phyloP scores from a whole-genome alignment of 2,797 vertebrate genomes.

The Hyperoplus immaculatus region DNA sequence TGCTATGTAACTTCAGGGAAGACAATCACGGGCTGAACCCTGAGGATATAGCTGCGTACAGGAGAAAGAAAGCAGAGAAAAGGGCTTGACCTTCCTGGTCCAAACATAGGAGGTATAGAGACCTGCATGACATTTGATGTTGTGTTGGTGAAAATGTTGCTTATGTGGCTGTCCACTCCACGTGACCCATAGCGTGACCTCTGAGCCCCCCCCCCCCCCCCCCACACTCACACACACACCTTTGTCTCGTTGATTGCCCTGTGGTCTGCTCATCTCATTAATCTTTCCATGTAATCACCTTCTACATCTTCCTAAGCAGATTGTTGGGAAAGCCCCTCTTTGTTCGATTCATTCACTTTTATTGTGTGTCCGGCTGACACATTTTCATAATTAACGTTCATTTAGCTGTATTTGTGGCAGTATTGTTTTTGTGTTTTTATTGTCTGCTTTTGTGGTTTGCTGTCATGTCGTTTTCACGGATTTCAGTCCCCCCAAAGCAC shows the following conservation, averaged over 20 bases:
- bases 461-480: background rate
- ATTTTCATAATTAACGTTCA: constrained; percentile 19
- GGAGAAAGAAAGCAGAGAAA: constrained; percentile 90
- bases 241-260: constrained; percentile 44
- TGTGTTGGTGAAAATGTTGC: constrained; percentile 56
- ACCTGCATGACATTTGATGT: constrained; percentile 64
- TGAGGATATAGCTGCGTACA: constrained; percentile 88
- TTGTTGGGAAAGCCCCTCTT: constrained; percentile 56
- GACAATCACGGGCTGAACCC: constrained; percentile 89
- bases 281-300: constrained; percentile 74
- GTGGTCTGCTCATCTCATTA: constrained; percentile 58
- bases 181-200: constrained; percentile 31
- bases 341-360: constrained; percentile 50
- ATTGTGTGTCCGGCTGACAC: constrained; percentile 7
- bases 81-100: constrained; percentile 79
- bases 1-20: constrained; percentile 79
- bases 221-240: background rate
- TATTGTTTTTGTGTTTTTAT: background rate
- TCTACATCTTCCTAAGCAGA: constrained; percentile 65
- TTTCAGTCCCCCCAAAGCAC: background rate
- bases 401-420: constrained; percentile 14
- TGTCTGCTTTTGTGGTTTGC: constrained; percentile 4
- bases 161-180: constrained; percentile 20
- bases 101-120: constrained; percentile 84
- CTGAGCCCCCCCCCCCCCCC: constrained; percentile 3